phyloP scores from a whole-genome alignment of 2,888 invertebrate genomes.

The Drosophila merina region DNA sequence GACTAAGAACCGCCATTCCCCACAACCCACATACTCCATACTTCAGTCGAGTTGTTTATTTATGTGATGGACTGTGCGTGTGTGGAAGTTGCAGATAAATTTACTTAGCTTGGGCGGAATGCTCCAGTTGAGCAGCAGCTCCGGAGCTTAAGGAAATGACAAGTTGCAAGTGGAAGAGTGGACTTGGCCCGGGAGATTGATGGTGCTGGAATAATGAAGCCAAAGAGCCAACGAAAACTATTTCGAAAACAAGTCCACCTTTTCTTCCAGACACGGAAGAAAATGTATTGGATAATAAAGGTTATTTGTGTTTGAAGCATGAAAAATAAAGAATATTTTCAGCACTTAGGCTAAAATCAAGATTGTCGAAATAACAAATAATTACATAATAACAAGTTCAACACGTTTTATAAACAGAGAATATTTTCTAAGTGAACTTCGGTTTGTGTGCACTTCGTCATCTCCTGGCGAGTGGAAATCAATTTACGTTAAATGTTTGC shows the following conservation, averaged over 20 bases:
- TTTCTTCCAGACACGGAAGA: conserved; percentile 6
- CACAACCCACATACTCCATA: not conserved
- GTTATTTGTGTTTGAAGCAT: not conserved
- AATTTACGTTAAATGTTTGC: conserved; percentile 63
- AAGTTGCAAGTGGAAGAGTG: conserved; percentile 35
- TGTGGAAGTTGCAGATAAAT: conserved; percentile 64
- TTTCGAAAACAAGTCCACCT: conserved; percentile 15
- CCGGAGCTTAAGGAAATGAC: conserved; percentile 53
- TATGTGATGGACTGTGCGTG: conserved; percentile 65
- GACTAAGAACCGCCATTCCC: not conserved
- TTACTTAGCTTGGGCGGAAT: conserved; percentile 49
- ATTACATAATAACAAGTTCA: not conserved
- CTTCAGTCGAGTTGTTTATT: conserved; percentile 62
- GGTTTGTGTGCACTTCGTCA: conserved; percentile 32
- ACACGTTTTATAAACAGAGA: not conserved
- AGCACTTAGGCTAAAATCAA: not conserved
- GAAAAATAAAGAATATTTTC: not conserved
- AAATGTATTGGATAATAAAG: not conserved
- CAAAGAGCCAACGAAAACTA: conserved; percentile 6
- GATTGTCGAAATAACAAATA: not conserved
- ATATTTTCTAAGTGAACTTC: conserved; percentile 9
- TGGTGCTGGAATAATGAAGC: conserved; percentile 27
- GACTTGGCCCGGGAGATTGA: conserved; percentile 33
- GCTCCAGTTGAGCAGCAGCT: conserved; percentile 48
- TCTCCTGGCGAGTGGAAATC: conserved; percentile 56